Evolutionary conservation across 2,888 invertebrate genomes (phyloP).

Genomic region (Tenthredo amoena): DNA sequence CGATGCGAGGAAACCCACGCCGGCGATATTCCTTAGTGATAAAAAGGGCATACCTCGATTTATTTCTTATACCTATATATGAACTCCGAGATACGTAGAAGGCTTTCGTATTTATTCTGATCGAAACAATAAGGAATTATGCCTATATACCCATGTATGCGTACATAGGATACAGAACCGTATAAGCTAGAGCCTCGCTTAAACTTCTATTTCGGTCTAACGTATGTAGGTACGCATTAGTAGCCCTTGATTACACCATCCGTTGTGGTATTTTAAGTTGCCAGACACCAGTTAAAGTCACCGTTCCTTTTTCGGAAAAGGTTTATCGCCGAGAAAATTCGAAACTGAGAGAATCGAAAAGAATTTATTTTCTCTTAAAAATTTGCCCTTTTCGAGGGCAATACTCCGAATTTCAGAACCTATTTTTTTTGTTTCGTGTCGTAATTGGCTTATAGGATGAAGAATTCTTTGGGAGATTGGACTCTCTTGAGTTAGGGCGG

Average conservation of each 20-base stretch:
- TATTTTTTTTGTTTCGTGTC: not conserved
- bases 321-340: not conserved
- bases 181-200: not conserved
- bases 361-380: not conserved
- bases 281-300: slow-evolving; percentile 23
- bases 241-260: slow-evolving; percentile 39
- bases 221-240: not conserved
- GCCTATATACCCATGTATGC: not conserved
- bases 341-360: not conserved
- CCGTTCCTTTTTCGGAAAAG: not conserved
- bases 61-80: not conserved
- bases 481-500: not conserved
- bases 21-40: not conserved
- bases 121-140: slow-evolving; percentile 2
- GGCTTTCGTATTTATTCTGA: not conserved
- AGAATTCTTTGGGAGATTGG: not conserved
- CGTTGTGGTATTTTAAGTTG: slow-evolving; percentile 32
- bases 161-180: not conserved
- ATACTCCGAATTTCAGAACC: no score
- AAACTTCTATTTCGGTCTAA: slow-evolving; percentile 22
- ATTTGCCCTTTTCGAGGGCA: not conserved
- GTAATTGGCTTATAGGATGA: not conserved
- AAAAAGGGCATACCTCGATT: not conserved
- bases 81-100: not conserved
- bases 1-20: slow-evolving; percentile 30